phyloP scores from a whole-genome alignment of 2,113 vertebrate genomes.

The Empidonax traillii region DNA sequence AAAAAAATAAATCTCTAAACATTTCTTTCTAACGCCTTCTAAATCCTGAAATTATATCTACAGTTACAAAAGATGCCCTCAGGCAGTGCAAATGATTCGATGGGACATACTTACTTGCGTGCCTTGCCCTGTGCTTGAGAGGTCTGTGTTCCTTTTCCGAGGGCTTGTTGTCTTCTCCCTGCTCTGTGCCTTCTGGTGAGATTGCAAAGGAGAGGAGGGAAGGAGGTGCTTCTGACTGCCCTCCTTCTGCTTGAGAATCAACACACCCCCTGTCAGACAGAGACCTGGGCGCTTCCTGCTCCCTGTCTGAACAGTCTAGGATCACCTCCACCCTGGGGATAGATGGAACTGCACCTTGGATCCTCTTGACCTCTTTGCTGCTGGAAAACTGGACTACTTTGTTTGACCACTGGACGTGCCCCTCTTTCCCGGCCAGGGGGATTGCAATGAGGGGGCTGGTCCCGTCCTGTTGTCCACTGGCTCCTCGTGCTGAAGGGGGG shows the following conservation, averaged over 20 bases:
- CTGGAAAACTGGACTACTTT: conserved; percentile 71
- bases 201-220: conserved; percentile 85
- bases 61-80: not conserved
- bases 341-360: conserved; percentile 57
- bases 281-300: conserved; percentile 75
- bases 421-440: conserved; percentile 30
- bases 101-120: conserved; percentile 88
- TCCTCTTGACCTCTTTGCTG: conserved; percentile 68
- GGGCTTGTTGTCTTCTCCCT: conserved; percentile 80
- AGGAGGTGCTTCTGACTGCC: conserved; percentile 82
- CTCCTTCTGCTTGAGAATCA: conserved; percentile 87
- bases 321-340: conserved; percentile 83
- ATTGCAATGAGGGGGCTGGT: conserved; percentile 6
- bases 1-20: not conserved
- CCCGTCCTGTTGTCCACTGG: not conserved
- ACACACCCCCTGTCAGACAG: conserved; percentile 77
- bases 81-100: not conserved
- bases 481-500: conserved; percentile 33
- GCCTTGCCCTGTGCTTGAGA: conserved; percentile 90
- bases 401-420: conserved; percentile 61
- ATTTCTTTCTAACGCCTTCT: not conserved
- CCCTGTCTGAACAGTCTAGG: conserved; percentile 75
- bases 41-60: not conserved
- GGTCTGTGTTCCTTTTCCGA: conserved; percentile 85
- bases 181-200: conserved; percentile 82